Percentiles rank a stretch among this genome's conserved stretches.
These are phyloP conservation scores for Schizopygopsis malacanthus DNA, from an alignment of 2,797 vertebrate species.

Conservation along the genomic window DNA sequence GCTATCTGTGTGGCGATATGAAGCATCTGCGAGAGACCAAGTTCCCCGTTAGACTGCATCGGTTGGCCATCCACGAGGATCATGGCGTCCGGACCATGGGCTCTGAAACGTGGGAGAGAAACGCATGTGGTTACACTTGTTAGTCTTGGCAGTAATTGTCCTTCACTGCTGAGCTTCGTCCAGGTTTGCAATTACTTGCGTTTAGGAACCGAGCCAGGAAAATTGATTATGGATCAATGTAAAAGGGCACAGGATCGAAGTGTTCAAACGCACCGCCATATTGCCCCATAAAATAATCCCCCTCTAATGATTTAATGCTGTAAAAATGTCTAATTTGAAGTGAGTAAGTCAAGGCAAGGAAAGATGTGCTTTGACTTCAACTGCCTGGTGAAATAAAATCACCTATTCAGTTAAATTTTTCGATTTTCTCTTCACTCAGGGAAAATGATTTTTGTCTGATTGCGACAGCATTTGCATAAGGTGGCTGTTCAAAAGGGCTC, in stretches of 20 bases:
- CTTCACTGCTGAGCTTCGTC: background rate
- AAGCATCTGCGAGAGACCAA: slow-evolving; percentile 96
- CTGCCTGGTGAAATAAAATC: slow-evolving; percentile 39
- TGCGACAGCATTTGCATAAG: slow-evolving; percentile 60
- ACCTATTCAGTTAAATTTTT: slow-evolving; percentile 43
- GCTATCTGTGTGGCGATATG: slow-evolving; percentile 96
- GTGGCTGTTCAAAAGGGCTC: slow-evolving; percentile 54
- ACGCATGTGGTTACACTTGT: slow-evolving; percentile 11
- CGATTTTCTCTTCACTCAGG: slow-evolving; percentile 58
- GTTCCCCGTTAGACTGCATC: slow-evolving; percentile 92
- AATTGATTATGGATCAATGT: slow-evolving; percentile 46
- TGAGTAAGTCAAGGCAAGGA: slow-evolving; percentile 23
- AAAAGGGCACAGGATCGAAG: slow-evolving; percentile 44
- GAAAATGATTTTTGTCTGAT: slow-evolving; percentile 57
- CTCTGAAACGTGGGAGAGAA: slow-evolving; percentile 76
- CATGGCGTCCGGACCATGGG: slow-evolving; percentile 95
- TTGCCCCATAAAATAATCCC: slow-evolving; percentile 31
- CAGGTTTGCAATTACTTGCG: slow-evolving; percentile 27
- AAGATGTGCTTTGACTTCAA: slow-evolving; percentile 30
- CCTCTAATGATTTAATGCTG: slow-evolving; percentile 33
- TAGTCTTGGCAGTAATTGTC: slow-evolving; percentile 10
- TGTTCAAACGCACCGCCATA: slow-evolving; percentile 46
- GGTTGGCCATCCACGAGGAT: slow-evolving; percentile 97
- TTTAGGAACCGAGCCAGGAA: slow-evolving; percentile 1
- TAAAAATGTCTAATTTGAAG: slow-evolving; percentile 43